Evolutionary conservation across 2,888 invertebrate species (phyloP).

Genomic region (Platerodrilus igneus): DNA sequence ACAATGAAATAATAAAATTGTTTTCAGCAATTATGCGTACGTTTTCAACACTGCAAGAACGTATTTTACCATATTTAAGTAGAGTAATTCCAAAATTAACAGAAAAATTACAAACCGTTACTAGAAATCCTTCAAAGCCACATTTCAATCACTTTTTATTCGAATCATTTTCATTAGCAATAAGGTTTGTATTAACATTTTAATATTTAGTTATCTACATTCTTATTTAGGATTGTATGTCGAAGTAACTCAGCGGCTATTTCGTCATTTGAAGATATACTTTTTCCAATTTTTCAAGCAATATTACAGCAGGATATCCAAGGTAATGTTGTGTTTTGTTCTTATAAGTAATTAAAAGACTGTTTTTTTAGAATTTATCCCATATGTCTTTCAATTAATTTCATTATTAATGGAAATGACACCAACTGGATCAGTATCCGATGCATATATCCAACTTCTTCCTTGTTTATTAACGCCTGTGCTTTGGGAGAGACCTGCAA

Average conservation of each 20-base stretch:
- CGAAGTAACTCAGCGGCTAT: conserved; percentile 75
- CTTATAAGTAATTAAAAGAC: neutral
- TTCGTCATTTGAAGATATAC: conserved; percentile 80
- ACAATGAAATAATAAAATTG: conserved; percentile 12
- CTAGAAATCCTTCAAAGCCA: conserved; percentile 93
- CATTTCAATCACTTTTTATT: conserved; percentile 98
- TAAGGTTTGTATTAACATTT: conserved; percentile 57
- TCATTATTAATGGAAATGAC: conserved; percentile 79
- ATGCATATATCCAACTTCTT: conserved; percentile 83
- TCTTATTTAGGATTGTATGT: conserved; percentile 70
- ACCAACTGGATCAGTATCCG: conserved; percentile 58
- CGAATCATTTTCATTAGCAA: conserved; percentile 85
- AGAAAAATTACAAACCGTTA: conserved; percentile 72
- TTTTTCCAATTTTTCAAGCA: conserved; percentile 93
- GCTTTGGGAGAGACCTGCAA: conserved; percentile 90
- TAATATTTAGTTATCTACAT: conserved; percentile 9
- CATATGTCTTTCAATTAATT: conserved; percentile 97
- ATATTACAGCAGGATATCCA: conserved; percentile 92
- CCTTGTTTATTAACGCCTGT: conserved; percentile 85
- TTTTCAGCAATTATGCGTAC: conserved; percentile 82
- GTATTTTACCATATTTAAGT: conserved; percentile 72
- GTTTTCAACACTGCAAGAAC: conserved; percentile 75
- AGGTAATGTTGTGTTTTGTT: conserved; percentile 57
- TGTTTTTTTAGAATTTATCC: conserved; percentile 80
- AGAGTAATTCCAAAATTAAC: conserved; percentile 82